Percentiles rank a stretch among this genome's conserved stretches.
phyloP scores from a whole-genome alignment of 2,113 vertebrate genomes.

The Hippoglossus stenolepis region DNA sequence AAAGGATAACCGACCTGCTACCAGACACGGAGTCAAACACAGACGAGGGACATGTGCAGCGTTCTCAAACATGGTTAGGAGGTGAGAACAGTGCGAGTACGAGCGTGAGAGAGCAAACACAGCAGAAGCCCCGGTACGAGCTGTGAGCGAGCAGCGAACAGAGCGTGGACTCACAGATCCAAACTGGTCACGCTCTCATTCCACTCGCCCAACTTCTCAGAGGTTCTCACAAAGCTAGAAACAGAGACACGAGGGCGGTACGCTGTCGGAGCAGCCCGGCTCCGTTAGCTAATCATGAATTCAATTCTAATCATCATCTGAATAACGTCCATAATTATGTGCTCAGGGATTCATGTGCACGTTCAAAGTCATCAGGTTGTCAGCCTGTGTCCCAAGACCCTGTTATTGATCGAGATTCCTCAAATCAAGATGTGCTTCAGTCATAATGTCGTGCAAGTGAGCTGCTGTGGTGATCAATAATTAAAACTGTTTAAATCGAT shows the following conservation, averaged over 20 bases:
- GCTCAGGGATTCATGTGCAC: too few relatives aligned
- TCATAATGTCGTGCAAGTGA: too few relatives aligned
- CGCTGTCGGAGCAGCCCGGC: too few relatives aligned
- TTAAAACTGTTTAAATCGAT: too few relatives aligned
- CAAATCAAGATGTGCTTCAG: too few relatives aligned
- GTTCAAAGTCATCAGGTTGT: too few relatives aligned
- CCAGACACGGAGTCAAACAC: slow-evolving; percentile 28
- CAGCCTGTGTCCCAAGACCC: too few relatives aligned
- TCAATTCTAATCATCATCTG: too few relatives aligned
- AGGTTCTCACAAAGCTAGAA: slow-evolving; percentile 90
- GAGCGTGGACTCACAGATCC: slow-evolving; percentile 85
- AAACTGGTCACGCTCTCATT: slow-evolving; percentile 88
- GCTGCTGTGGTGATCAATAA: too few relatives aligned
- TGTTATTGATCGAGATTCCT: too few relatives aligned
- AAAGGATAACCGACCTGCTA: not conserved
- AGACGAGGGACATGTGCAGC: not conserved
- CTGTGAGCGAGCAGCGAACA: slow-evolving; percentile 52
- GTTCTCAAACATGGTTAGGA: slow-evolving; percentile 37
- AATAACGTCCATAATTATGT: too few relatives aligned
- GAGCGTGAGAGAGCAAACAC: slow-evolving; percentile 64
- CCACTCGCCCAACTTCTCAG: slow-evolving; percentile 91
- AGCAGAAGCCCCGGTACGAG: not conserved
- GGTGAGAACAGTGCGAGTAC: slow-evolving; percentile 18
- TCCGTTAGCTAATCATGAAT: too few relatives aligned
- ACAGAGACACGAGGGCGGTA: slow-evolving; percentile 69